phyloP scores from a whole-genome alignment of 2,888 invertebrate species.

The Drosophila subsilvestris region DNA sequence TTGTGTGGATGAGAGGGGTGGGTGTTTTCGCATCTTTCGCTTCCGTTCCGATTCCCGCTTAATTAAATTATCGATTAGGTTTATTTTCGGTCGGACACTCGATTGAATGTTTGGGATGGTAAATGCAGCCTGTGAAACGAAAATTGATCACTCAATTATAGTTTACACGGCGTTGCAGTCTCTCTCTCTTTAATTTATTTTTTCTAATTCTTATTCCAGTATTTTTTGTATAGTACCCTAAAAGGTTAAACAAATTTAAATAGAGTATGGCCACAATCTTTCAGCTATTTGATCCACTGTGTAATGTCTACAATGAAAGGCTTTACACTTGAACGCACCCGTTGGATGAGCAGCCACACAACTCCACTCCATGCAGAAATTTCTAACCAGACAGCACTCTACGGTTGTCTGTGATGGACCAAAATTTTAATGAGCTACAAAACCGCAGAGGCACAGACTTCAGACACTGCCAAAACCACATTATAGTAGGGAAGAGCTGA shows the following conservation, averaged over 20 bases:
- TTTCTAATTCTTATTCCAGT: too few relatives aligned
- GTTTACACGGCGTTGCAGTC: neutral
- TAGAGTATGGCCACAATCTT: neutral
- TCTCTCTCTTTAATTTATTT: too few relatives aligned
- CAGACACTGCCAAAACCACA: conserved; percentile 21
- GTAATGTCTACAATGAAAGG: too few relatives aligned
- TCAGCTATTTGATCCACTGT: too few relatives aligned
- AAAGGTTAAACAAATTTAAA: neutral
- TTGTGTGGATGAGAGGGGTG: conserved; percentile 15
- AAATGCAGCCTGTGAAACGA: neutral
- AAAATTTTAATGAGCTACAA: conserved; percentile 47
- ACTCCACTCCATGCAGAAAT: neutral
- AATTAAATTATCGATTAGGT: conserved; percentile 67
- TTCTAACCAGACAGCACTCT: neutral
- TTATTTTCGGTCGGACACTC: conserved; percentile 46
- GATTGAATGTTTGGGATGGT: too few relatives aligned
- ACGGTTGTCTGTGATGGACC: conserved; percentile 18
- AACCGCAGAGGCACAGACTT: conserved; percentile 22
- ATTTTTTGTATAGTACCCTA: too few relatives aligned
- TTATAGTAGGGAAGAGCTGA: too few relatives aligned
- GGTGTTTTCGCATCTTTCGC: conserved; percentile 7
- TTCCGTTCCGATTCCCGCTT: conserved; percentile 5
- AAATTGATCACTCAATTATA: neutral
- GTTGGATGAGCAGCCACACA: neutral
- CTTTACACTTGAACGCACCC: neutral